phyloP scores from a whole-genome alignment of 2,113 vertebrate species.

The Etia nguti region DNA sequence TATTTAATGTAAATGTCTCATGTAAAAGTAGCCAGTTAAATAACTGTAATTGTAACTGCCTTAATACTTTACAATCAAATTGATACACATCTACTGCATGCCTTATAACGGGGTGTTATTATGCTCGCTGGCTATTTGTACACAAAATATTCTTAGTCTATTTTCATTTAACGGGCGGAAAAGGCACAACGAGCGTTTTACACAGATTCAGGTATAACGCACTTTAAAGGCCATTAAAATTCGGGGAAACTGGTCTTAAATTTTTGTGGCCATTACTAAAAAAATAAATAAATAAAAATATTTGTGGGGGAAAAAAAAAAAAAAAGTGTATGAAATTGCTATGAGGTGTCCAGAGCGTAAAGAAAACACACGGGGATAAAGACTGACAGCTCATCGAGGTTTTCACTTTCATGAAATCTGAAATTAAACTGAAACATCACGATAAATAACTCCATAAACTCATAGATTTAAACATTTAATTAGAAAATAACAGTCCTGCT shows the following conservation, averaged over 20 bases:
- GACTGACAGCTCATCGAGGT: not conserved
- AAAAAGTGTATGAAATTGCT: not conserved
- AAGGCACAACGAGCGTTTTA: not conserved
- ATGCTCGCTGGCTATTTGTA: not conserved
- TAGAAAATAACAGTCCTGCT: not conserved
- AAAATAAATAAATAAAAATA: not conserved
- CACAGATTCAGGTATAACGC: not conserved
- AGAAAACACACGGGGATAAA: not conserved
- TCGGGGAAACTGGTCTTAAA: not conserved
- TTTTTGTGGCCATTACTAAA: not conserved
- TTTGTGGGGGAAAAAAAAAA: not conserved
- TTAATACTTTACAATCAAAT: not conserved
- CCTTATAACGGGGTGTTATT: not conserved
- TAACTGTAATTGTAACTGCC: not conserved
- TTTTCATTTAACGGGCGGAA: not conserved
- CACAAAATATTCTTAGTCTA: not conserved
- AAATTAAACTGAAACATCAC: not conserved
- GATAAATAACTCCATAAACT: not conserved
- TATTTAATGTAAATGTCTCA: not conserved
- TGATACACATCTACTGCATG: not conserved
- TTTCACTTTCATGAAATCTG: not conserved
- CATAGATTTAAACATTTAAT: constrained; percentile 7
- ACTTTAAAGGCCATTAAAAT: not conserved
- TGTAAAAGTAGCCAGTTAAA: not conserved
- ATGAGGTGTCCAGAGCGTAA: not conserved